Percentiles rank a stretch among this genome's conserved stretches.
These are phyloP conservation scores for Trichonephila clavipes DNA, from an alignment of 1,140 invertebrate genomes.

Conservation along the genomic window DNA sequence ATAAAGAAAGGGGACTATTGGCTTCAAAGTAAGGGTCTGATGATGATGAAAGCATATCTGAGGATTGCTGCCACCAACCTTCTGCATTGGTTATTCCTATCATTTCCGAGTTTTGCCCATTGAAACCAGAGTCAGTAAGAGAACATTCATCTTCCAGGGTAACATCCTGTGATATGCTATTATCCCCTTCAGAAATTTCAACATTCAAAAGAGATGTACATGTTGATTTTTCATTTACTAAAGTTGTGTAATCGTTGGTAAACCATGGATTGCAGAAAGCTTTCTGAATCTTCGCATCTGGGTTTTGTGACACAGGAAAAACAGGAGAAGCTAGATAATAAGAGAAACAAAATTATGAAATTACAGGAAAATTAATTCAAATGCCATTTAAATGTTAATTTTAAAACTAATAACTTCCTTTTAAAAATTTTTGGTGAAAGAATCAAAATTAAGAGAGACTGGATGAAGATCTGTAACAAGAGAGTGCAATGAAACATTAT, in stretches of 20 bases:
- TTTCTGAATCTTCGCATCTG: slow-evolving; percentile 10
- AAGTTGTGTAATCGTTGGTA: neutral
- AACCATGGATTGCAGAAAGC: slow-evolving; percentile 26
- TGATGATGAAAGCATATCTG: slow-evolving; percentile 37
- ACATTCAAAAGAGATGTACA: neutral
- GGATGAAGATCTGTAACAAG: too few relatives aligned
- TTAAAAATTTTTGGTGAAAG: too few relatives aligned
- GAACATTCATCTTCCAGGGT: neutral
- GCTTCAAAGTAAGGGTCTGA: slow-evolving; percentile 69
- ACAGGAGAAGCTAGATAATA: slow-evolving; percentile 34
- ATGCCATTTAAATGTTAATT: too few relatives aligned
- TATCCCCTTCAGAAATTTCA: neutral
- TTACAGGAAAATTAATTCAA: too few relatives aligned
- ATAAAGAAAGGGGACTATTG: slow-evolving; percentile 61
- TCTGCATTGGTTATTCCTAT: neutral
- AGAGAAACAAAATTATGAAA: neutral
- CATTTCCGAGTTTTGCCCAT: neutral
- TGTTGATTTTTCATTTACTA: slow-evolving; percentile 18
- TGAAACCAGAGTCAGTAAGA: neutral
- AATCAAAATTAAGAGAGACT: too few relatives aligned
- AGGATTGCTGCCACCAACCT: neutral
- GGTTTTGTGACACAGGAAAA: slow-evolving; percentile 1
- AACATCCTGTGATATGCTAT: neutral
- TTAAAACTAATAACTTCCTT: too few relatives aligned
- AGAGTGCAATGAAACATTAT: too few relatives aligned